Base-by-base conservation (phyloP, 92 coral and sea anemone genomes). In the Epizoanthus fatuus region DNA sequence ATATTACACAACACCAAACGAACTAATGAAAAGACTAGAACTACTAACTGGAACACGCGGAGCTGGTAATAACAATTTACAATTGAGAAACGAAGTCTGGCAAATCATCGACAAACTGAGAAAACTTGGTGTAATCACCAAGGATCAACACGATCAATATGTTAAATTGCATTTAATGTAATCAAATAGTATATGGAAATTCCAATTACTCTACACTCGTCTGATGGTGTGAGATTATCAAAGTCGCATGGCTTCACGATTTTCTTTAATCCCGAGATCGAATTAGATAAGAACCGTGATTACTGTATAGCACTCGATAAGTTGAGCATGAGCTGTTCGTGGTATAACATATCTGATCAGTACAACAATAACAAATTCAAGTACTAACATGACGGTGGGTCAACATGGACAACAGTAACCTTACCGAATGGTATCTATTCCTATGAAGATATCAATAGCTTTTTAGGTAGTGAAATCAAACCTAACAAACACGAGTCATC, bases 391-490 rank as follows among this genome's bases (percentile, higher is more conserved):
- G 63, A 74, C 42, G 20, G 29, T 74, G 81, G 81, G 42, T 4
- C 5, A 9, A 74, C 59, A 11, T 74, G 53, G 84, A 15, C 16
- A 19, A 79, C 58, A 20, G 60, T 79, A 3, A 40, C 55, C 16
- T 62, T 79, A 14, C 69, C 84, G n/a, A 40, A 79, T 79, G 84
- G 84, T 38, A 79, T 63, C 40, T 79, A 60, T 44, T 10, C 9
- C 6, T 72, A 72, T 52, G n/a, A 39, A 29, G 54, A 72, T 38
- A 3, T 72, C 13, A 38, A 39, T 53, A 32, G 19, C 14, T 72
- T 32, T 12, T 15, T 72, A 3, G 7, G 39, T 29, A 11, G 12
- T 3, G 55, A 29, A 29, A 10, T 72, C 6, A 14, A 72, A 20
- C 16, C 29, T 12, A 72, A 72, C n/a, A 38, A 38, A 5, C 78